Conservation (phyloP, 2,797 vertebrate genomes). For the Pagetopsis macropterus region DNA sequence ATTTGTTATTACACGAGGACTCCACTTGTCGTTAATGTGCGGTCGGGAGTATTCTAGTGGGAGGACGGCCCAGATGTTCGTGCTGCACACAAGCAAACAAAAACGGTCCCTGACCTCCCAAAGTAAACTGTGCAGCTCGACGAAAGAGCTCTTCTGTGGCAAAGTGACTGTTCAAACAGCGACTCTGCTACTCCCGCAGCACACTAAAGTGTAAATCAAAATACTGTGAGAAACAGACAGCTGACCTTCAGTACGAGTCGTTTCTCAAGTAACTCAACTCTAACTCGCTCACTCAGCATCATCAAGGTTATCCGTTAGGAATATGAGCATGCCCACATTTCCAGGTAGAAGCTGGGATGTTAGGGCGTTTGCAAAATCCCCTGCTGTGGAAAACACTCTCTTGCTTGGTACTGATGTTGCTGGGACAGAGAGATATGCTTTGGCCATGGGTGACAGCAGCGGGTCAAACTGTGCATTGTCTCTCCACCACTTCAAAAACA, state of each 20-base stretch:
- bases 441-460: too few relatives aligned
- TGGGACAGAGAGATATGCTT: too few relatives aligned
- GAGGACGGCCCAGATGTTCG: constrained; percentile 46
- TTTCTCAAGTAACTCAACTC: too few relatives aligned
- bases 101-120: constrained; percentile 60
- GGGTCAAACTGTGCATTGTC: too few relatives aligned
- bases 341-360: too few relatives aligned
- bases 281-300: too few relatives aligned
- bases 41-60: constrained; percentile 38
- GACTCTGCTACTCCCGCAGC: constrained; percentile 15
- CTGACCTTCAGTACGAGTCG: constrained; percentile 46
- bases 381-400: too few relatives aligned
- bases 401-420: too few relatives aligned
- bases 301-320: too few relatives aligned
- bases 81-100: constrained; percentile 50
- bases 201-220: constrained; percentile 37
- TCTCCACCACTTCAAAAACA: too few relatives aligned
- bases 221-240: constrained; percentile 18
- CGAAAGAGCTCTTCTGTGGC: constrained; percentile 47
- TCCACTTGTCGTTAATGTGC: constrained; percentile 38
- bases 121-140: constrained; percentile 58
- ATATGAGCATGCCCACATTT: too few relatives aligned
- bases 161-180: constrained; percentile 54
- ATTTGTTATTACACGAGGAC: constrained; percentile 51
- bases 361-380: too few relatives aligned